Conservation (phyloP, 30 jellyfish, hydroid and myxozoan species). For the Turritopsis dohrnii region DNA sequence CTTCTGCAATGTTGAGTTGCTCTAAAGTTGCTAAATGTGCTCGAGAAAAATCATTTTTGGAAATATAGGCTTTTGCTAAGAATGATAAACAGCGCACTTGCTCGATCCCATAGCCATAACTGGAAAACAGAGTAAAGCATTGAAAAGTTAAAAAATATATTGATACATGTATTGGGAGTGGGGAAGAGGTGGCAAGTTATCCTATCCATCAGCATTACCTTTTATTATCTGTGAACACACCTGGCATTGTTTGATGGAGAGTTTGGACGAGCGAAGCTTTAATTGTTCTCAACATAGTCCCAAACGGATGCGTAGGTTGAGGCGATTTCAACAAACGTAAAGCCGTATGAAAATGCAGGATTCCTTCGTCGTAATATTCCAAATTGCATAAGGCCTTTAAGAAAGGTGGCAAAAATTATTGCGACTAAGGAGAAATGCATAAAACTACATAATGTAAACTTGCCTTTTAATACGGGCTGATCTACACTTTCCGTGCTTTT, state of each 20-base stretch:
- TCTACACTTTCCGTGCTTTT: too few species aligned
- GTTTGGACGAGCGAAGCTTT: slow-evolving; percentile 80
- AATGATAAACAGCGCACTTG: slow-evolving; percentile 71
- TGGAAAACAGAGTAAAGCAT: background rate
- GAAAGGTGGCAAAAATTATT: background rate
- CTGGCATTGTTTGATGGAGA: slow-evolving; percentile 87
- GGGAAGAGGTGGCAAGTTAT: background rate
- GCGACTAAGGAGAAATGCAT: background rate
- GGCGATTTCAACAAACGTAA: slow-evolving; percentile 54
- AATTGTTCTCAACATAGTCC: slow-evolving; percentile 40
- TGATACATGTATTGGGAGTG: background rate
- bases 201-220: slow-evolving; percentile 16
- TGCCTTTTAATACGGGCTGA: too few species aligned
- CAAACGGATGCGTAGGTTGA: slow-evolving; percentile 57
- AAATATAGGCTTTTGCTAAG: slow-evolving; percentile 51
- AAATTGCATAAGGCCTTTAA: slow-evolving; percentile 62
- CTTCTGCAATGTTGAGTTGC: slow-evolving; percentile 84
- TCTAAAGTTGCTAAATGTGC: slow-evolving; percentile 62
- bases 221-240: slow-evolving; percentile 68
- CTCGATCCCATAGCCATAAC: slow-evolving; percentile 51
- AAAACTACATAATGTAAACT: too few species aligned
- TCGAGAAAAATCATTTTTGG: slow-evolving; percentile 39
- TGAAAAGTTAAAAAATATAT: background rate
- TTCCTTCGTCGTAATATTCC: slow-evolving; percentile 63
- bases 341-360: slow-evolving; percentile 43